These are phyloP conservation scores for Mimas tiliae DNA, from an alignment of 2,888 invertebrate species.

Conservation along the genomic window DNA sequence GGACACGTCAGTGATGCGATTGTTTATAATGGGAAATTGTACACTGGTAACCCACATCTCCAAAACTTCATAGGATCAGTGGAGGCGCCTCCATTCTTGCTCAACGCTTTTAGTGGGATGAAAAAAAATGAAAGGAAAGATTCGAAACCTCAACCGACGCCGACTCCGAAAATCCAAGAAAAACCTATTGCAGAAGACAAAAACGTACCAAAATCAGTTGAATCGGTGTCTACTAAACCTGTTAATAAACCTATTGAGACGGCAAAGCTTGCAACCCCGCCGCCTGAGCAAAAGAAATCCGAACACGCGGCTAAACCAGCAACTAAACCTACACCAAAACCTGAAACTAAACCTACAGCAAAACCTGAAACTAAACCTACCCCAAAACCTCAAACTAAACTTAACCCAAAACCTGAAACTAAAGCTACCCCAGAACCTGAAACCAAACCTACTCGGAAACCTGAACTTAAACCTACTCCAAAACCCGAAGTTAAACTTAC, in stretches of 20 bases:
- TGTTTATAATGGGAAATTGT: conserved; percentile 86
- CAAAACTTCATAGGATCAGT: conserved; percentile 87
- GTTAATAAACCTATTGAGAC: not conserved
- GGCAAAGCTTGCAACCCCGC: conserved; percentile 11
- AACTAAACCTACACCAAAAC: conserved; percentile 34
- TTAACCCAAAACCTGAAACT: conserved; percentile 31
- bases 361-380: conserved; percentile 33
- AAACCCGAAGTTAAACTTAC: conserved; percentile 29
- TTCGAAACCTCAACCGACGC: conserved; percentile 26
- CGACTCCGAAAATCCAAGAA: conserved; percentile 38
- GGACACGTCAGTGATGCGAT: conserved; percentile 86
- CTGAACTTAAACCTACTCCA: conserved; percentile 30
- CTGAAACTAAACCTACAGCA: conserved; percentile 26
- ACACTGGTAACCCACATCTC: conserved; percentile 87
- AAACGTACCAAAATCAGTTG: conserved; percentile 29
- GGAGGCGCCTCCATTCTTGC: conserved; percentile 81
- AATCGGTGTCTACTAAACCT: conserved; percentile 1
- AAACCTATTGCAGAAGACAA: conserved; percentile 33
- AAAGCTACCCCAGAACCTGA: conserved; percentile 36
- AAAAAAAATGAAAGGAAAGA: conserved; percentile 34
- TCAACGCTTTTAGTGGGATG: conserved; percentile 59
- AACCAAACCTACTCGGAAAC: conserved; percentile 34
- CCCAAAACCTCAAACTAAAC: conserved; percentile 24
- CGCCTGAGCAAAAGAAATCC: conserved; percentile 22
- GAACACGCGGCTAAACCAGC: not conserved